Base-by-base conservation (phyloP, 2,888 invertebrate species). In the Malachius bipustulatus region DNA sequence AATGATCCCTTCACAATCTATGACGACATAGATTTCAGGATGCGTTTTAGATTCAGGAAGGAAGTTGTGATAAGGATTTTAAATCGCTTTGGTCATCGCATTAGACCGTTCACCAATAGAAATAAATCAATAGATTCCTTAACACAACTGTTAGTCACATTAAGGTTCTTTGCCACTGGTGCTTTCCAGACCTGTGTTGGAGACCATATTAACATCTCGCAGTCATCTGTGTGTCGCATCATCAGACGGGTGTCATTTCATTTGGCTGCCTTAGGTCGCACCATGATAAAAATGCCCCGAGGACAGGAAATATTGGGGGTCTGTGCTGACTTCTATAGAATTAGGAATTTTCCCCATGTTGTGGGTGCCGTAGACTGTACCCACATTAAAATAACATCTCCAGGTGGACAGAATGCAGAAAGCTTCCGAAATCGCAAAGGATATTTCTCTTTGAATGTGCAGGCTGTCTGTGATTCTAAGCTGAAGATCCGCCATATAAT, bases 361-460 rank as follows among this genome's bases (percentile, higher is more conserved):
- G 31, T 35, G 14, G 36, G 36, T 4, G 36, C 26, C 4, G 27
- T 36, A 8, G 36, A 27, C 27, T 32, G 36, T 16, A n/a, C n/a
- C n/a, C n/a, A n/a, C n/a, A n/a, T n/a, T n/a, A n/a, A n/a, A n/a
- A n/a, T n/a, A n/a, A n/a, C 32, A 3, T 36, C 32, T 2, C 33
- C 31, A 41, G 51, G 47, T 37, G 47, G 49, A 34, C 33, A 42
- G 6, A 32, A 47, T 36, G 44, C 47, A 26, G 49, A 52, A 39
- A 30, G 40, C n/a, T 48, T 41, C 27, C 30, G 48, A 26, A 50
- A 49, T 34, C 30, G 47, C 30, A 52, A 50, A 34, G 40, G 41
- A 11, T 45, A 40, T 33, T 52, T 52, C 43, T 48, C 49, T 14
- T 30, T 49, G 8, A 54, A 52, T 37, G 47, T 51, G 16, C 51